These are phyloP conservation scores for Cottus gobio DNA, from an alignment of 2,113 vertebrate genomes.

Conservation along the genomic window DNA sequence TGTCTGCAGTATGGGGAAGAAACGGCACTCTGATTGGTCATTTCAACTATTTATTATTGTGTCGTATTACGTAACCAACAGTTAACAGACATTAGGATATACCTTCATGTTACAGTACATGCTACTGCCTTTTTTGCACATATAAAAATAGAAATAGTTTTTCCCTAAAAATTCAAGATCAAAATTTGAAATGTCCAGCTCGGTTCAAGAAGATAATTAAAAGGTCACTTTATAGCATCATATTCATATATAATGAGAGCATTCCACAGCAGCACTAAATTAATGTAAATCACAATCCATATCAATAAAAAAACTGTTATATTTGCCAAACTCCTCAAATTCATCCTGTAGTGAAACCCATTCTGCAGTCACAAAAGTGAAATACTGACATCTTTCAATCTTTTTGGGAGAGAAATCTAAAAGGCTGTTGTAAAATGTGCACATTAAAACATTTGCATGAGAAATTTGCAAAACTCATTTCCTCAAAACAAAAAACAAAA, in stretches of 20 bases:
- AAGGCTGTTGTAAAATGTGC: conserved; percentile 51
- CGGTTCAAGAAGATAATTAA: conserved; percentile 63
- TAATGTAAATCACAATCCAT: conserved; percentile 38
- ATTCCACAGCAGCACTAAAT: conserved; percentile 52
- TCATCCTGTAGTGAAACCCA: conserved; percentile 3
- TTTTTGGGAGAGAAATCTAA: conserved; percentile 20
- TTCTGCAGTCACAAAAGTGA: conserved; percentile 26
- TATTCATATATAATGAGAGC: conserved; percentile 46
- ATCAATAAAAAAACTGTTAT: conserved; percentile 41
- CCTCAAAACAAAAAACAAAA: not conserved
- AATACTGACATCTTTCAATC: conserved; percentile 22
- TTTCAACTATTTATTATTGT: conserved; percentile 63
- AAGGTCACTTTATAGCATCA: conserved; percentile 73
- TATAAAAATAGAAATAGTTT: conserved; percentile 83
- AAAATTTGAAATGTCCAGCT: conserved; percentile 69
- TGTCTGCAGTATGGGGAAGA: not conserved
- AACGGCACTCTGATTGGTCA: not conserved
- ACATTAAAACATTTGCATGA: conserved; percentile 38
- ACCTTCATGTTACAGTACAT: conserved; percentile 59
- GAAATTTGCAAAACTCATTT: not conserved
- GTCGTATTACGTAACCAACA: conserved; percentile 59
- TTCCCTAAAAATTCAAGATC: conserved; percentile 70
- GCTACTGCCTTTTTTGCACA: conserved; percentile 64
- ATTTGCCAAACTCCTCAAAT: conserved; percentile 24
- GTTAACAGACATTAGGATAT: conserved; percentile 28